These are phyloP conservation scores for Pollicipes pollicipes DNA, from an alignment of 1,140 invertebrate species.

Conservation along the genomic window DNA sequence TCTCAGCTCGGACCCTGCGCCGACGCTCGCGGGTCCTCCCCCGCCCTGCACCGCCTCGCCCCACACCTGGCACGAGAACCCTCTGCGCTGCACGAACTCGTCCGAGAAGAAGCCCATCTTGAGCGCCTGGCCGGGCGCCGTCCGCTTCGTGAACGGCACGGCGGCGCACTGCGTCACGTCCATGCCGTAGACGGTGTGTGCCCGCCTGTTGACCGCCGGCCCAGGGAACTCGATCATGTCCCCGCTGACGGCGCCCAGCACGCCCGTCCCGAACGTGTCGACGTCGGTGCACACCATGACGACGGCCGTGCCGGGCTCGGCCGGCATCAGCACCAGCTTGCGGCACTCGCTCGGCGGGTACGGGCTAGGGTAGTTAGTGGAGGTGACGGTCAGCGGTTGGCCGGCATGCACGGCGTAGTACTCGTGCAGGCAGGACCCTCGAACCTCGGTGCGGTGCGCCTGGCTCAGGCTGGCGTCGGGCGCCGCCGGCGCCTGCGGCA, in stretches of 20 bases:
- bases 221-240: background rate
- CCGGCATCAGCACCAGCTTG: background rate
- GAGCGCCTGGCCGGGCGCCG: background rate
- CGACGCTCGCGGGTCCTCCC: background rate
- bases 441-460: background rate
- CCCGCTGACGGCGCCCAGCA: background rate
- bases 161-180: constrained; percentile 3
- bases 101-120: constrained; percentile 3
- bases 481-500: background rate
- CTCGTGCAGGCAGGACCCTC: background rate
- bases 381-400: background rate
- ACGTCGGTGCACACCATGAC: background rate
- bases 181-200: background rate
- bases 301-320: background rate
- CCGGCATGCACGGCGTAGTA: background rate
- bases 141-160: background rate
- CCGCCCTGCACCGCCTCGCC: background rate
- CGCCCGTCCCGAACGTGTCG: background rate
- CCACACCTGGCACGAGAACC: constrained; percentile 3
- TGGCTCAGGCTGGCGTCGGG: background rate
- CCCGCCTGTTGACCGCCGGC: background rate
- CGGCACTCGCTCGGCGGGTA: background rate
- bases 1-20: background rate
- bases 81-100: background rate
- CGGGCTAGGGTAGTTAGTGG: background rate